Percentiles rank a stretch among this genome's conserved stretches.
Evolutionary conservation across 2,888 invertebrate genomes (phyloP).

Genomic region (Iphiclides podalirius): DNA sequence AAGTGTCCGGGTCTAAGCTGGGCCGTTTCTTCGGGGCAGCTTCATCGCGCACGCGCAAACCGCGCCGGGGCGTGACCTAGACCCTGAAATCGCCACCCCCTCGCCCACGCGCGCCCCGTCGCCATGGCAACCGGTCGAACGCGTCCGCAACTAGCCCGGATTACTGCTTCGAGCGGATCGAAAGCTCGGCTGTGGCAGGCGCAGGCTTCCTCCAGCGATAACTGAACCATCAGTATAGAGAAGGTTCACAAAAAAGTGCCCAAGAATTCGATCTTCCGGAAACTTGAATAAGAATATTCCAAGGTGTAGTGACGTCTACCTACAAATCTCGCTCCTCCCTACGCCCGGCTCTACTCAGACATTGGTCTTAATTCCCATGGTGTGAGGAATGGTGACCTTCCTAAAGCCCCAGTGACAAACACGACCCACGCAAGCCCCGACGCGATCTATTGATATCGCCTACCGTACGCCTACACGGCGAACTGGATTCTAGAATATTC

Average conservation of each 20-base stretch:
- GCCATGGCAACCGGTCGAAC: slow-evolving; percentile 55
- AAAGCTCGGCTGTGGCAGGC: no score
- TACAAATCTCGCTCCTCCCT: slow-evolving; percentile 61
- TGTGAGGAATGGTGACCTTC: slow-evolving; percentile 53
- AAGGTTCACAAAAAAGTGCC: no score
- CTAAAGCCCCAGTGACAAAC: slow-evolving; percentile 24
- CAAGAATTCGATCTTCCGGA: no score
- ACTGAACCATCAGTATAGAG: no score
- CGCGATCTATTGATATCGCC: slow-evolving; percentile 4
- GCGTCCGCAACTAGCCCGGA: slow-evolving; percentile 36
- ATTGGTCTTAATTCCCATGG: slow-evolving; percentile 57
- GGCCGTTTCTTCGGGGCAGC: slow-evolving; percentile 47
- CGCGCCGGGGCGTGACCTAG: slow-evolving; percentile 77
- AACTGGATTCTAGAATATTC: slow-evolving; percentile 2
- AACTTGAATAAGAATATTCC: background rate
- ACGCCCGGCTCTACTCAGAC: slow-evolving; percentile 43
- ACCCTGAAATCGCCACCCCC: slow-evolving; percentile 75
- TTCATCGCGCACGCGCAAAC: slow-evolving; percentile 61
- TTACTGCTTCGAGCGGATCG: no score
- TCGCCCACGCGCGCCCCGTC: slow-evolving; percentile 63
- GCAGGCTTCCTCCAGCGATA: no score
- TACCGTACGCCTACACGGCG: background rate
- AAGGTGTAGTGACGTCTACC: slow-evolving; percentile 44
- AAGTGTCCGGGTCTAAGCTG: slow-evolving; percentile 53
- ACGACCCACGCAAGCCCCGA: slow-evolving; percentile 3